These are phyloP conservation scores for Oceanites oceanicus DNA, from an alignment of 2,113 vertebrate genomes.

Conservation along the genomic window DNA sequence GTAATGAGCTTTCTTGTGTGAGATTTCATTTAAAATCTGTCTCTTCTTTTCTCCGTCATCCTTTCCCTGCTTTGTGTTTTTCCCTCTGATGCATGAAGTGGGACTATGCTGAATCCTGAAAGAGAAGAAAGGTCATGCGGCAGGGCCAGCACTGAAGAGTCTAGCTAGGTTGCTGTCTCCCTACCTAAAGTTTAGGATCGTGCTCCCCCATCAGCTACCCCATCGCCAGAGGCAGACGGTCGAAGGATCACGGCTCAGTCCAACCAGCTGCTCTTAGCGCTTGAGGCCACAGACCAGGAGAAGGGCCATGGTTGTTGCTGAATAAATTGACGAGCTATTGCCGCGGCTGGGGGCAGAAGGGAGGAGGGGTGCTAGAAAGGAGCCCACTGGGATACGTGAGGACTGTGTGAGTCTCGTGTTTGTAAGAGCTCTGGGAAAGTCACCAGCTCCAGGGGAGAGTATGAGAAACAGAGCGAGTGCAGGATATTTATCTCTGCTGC, in stretches of 20 bases:
- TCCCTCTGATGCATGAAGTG: neutral
- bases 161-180: neutral
- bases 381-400: neutral
- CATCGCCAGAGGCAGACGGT: neutral
- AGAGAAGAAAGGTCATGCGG: neutral
- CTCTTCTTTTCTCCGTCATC: neutral
- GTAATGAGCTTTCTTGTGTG: neutral
- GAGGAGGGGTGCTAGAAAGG: neutral
- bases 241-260: neutral
- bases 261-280: neutral
- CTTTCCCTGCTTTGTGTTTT: neutral
- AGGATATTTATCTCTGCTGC: neutral
- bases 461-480: accelerated
- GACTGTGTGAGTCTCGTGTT: accelerated
- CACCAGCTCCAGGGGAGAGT: neutral
- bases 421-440: neutral
- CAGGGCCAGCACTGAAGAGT: neutral
- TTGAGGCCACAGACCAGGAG: neutral
- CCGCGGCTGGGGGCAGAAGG: neutral
- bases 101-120: neutral
- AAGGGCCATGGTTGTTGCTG: neutral
- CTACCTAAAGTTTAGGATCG: neutral
- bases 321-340: neutral
- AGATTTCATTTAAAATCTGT: neutral
- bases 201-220: neutral